Evolutionary conservation across 2,888 invertebrate species (phyloP).

Genomic region (Euspilapteryx auroguttella): DNA sequence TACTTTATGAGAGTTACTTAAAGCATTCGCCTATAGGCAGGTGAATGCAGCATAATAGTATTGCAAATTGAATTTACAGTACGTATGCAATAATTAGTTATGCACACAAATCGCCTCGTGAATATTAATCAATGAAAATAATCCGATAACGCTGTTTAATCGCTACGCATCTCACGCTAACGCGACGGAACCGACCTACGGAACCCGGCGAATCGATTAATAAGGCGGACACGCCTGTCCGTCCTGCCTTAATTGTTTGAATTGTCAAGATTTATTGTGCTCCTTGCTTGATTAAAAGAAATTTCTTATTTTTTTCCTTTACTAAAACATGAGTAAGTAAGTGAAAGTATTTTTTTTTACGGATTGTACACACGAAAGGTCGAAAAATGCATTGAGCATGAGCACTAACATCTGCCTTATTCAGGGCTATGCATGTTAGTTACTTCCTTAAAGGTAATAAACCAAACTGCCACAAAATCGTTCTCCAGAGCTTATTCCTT

Average conservation of each 20-base stretch:
- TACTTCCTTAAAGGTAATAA: not conserved
- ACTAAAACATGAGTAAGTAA: too few species aligned
- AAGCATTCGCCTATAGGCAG: too few species aligned
- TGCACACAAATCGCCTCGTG: not conserved
- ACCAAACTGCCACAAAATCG: too few species aligned
- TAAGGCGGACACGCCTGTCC: constrained; percentile 16
- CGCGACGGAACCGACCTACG: constrained; percentile 18
- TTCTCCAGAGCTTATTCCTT: too few species aligned
- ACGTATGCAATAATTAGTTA: not conserved
- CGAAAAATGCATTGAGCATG: too few species aligned
- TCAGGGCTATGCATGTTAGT: not conserved
- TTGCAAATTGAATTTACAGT: not conserved
- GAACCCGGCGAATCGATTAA: constrained; percentile 16
- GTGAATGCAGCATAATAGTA: too few species aligned
- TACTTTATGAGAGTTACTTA: too few species aligned
- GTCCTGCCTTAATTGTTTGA: constrained; percentile 8
- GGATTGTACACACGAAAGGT: too few species aligned
- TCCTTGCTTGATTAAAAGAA: constrained; percentile 5
- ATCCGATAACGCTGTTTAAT: constrained; percentile 6
- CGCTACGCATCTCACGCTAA: constrained; percentile 14
- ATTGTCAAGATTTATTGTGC: constrained; percentile 6
- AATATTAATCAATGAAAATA: constrained; percentile 6
- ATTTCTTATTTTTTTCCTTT: too few species aligned
- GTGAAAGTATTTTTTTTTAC: too few species aligned
- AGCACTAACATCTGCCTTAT: too few species aligned